Evolutionary conservation across 2,888 invertebrate species (phyloP), one percentile per base, ranked within the genome.

Genomic region (Arge pagana): DNA sequence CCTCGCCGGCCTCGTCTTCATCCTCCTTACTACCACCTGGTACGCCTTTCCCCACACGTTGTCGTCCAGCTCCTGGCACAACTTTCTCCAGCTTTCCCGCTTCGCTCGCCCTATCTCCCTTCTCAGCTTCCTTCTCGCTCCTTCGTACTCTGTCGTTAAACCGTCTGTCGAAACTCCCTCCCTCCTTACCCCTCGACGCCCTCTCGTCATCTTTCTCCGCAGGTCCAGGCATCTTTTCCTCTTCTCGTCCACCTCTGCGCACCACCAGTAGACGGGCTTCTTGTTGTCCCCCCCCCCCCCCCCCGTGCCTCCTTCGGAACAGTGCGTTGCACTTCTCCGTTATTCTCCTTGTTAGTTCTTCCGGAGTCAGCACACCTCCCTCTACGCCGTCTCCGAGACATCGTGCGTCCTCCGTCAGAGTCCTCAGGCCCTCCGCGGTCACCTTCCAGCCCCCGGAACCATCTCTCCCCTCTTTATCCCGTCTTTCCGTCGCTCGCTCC

Each of bases 201-300:
- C 40, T 36, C 48, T 45, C 30, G 50, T 52, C 39, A 45, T 23
- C 11, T n/a, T 15, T 13, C 40, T 23, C n/a, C 40, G 23, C 24
- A 40, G 40, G 24, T 21, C 15, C 8, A 40, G 40, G 13, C 40
- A 49, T 30, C 8, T 45, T 4, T 24, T 33, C 11, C 56, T 31
- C 8, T 53, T 36, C 1, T 51, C 48, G 2, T 35, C 31, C 15
- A 56, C 53, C 15, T 56, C 56, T 1, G 42, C 37, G 18, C 33
- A 53, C 53, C 53, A 56, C 53, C 53, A 56, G 51, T 56, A 33
- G 16, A 37, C 18, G 5, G 40, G n/a, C 10, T 30, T 33, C 21
- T 35, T 39, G 7, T 21, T 45, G 19, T n/a, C n/a, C n/a, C n/a
- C n/a, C n/a, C n/a, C n/a, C n/a, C n/a, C n/a, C n/a, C n/a, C n/a